Base-by-base conservation (phyloP, 2,888 invertebrate genomes). In the Heliconius charithonia region DNA sequence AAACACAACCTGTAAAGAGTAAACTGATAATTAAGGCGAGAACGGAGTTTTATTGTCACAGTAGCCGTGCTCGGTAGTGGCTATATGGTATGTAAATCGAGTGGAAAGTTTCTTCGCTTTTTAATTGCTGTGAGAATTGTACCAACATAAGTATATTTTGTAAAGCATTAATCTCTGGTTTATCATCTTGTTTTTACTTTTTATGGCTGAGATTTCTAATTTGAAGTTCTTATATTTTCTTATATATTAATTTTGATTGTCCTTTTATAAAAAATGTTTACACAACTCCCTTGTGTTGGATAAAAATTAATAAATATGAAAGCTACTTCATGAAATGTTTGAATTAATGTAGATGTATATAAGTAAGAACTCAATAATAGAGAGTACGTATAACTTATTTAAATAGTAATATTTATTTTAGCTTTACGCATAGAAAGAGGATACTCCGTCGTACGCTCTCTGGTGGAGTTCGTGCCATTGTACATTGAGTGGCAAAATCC, bases 11-110 rank as follows among this genome's bases (percentile, higher is more conserved):
- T 7, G 16, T 9, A 29, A 29, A 62, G 56, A 69, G 74, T 74
- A 73, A 71, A 69, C 16, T 25, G 56, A 66, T 67, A 59, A 74
- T 77, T 51, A 72, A 78, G 65, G 45, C 62, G 75, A 77, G 76
- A 80, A 78, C 69, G 73, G 62, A 56, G 27, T 65, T 79, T 71
- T 77, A 79, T 75, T 77, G 76, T 80, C 66, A 74, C n/a, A 76
- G 63, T 71, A 74, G 65, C 66, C 65, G 76, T 62, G 66, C 75
- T 69, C 63, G n/a, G 22, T 73, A 25, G 75, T 76, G 73, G 67
- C 75, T 75, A 62, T 73, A 76, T 80, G 81, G 73, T 80, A 81
- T 81, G 80, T 81, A 80, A 81, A 81, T 80, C 66, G 78, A 19
- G 56, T 70, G 72, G 45, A 72, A 72, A 79, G 79, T 81, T 81